phyloP scores from a whole-genome alignment of 2,888 invertebrate genomes.

The Nycteola revayana region DNA sequence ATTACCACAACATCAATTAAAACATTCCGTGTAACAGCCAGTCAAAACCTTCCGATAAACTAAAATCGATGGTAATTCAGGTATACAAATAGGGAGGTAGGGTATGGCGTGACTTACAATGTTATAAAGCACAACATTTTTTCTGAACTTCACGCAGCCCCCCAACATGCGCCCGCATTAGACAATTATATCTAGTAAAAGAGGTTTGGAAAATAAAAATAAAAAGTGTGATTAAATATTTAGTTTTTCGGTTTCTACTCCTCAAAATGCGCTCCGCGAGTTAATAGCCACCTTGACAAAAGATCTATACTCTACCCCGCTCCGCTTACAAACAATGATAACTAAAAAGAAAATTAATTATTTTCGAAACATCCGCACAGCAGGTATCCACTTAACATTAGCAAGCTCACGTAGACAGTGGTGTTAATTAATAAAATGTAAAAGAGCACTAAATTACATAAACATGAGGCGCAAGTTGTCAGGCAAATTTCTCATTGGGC shows the following conservation, averaged over 20 bases:
- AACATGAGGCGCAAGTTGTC: constrained; percentile 31
- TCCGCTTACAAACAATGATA: constrained; percentile 6
- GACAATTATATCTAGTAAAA: no score
- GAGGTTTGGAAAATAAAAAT: no score
- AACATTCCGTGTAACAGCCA: constrained; percentile 12
- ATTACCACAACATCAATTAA: constrained; percentile 19
- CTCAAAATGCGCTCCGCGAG: no score
- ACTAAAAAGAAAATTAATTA: constrained; percentile 24
- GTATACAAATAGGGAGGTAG: constrained; percentile 5
- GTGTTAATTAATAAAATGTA: constrained; percentile 34
- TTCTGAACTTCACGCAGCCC: no score
- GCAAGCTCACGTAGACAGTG: constrained; percentile 23
- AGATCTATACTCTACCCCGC: constrained; percentile 6
- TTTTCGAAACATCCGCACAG: constrained; percentile 31
- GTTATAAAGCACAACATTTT: no score
- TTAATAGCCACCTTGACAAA: no score
- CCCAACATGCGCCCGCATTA: no score
- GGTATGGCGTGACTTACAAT: constrained; percentile 13
- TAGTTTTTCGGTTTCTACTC: no score
- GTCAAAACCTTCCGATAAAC: constrained; percentile 24
- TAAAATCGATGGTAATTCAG: constrained; percentile 23
- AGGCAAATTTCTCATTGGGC: constrained; percentile 35
- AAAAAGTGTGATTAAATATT: no score
- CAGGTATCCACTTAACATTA: constrained; percentile 25
- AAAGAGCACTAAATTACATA: constrained; percentile 31